Conservation (phyloP, 1,140 invertebrate genomes). For the Spodoptera litura region DNA sequence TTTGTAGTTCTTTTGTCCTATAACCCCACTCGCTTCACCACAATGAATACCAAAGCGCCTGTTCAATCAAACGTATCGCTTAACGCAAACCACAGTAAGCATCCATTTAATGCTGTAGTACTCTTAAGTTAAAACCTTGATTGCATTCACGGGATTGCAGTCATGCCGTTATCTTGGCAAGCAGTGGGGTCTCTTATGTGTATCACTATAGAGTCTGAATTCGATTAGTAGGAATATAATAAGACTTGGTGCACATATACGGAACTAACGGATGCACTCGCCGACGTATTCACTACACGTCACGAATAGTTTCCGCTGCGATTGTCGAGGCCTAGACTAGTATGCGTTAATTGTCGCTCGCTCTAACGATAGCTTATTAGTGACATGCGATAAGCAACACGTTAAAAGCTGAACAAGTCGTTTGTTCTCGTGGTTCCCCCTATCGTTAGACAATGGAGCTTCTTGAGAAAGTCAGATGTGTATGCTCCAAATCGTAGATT, state of each 20-base stretch:
- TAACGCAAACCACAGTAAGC: constrained; percentile 23
- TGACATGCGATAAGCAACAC: constrained; percentile 50
- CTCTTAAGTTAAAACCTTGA: constrained; percentile 37
- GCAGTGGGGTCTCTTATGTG: not conserved
- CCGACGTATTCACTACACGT: constrained; percentile 67
- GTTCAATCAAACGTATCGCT: constrained; percentile 26
- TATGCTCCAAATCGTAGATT: constrained; percentile 68
- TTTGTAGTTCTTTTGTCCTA: constrained; percentile 29
- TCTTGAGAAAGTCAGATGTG: constrained; percentile 66
- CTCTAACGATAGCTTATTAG: constrained; percentile 56
- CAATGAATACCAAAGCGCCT: constrained; percentile 19
- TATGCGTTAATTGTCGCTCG: constrained; percentile 65
- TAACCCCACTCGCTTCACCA: not conserved
- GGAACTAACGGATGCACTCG: constrained; percentile 75
- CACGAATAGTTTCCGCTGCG: constrained; percentile 74
- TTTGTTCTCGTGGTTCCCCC: constrained; percentile 34
- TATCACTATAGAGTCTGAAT: constrained; percentile 6
- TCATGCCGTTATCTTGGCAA: constrained; percentile 20
- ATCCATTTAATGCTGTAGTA: not conserved
- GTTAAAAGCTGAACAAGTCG: constrained; percentile 42
- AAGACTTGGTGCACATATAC: constrained; percentile 49
- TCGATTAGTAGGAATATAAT: constrained; percentile 18
- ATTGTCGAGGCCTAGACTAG: constrained; percentile 63
- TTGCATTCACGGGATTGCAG: constrained; percentile 36
- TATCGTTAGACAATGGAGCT: constrained; percentile 49